Evolutionary conservation across 2,113 vertebrate species (phyloP).

Genomic region (Equus quagga): DNA sequence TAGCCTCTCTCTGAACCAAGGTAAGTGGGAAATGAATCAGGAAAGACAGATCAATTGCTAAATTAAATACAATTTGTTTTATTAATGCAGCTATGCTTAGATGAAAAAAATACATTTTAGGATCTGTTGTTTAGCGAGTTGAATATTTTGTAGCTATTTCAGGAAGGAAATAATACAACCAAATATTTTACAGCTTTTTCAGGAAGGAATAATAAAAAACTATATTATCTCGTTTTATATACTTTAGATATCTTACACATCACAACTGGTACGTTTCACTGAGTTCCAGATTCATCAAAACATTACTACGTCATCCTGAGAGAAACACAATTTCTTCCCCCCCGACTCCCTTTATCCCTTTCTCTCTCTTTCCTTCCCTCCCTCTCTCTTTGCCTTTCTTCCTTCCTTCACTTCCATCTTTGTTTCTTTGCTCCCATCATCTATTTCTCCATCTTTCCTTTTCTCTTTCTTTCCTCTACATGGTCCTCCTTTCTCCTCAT

Average conservation of each 20-base stretch:
- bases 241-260: not conserved
- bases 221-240: not conserved
- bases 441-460: not conserved
- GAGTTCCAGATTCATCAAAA: not conserved
- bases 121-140: not conserved
- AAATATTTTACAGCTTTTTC: not conserved
- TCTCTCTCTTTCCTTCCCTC: not conserved
- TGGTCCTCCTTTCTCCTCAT: not conserved
- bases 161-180: not conserved
- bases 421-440: not conserved
- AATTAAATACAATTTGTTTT: slow-evolving; percentile 2
- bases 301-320: not conserved
- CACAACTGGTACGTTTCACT: not conserved
- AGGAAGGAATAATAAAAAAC: not conserved
- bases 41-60: not conserved
- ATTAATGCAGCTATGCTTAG: not conserved
- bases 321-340: not conserved
- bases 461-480: not conserved
- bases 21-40: not conserved
- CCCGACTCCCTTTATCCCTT: not conserved
- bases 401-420: not conserved
- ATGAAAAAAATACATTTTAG: not conserved
- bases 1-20: not conserved
- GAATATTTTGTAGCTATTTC: not conserved
- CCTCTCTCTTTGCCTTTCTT: not conserved